A percentile compares a stretch with the other conserved stretches of the same genome.
Conservation (phyloP, 2,113 vertebrate species). For the Psophia crepitans region DNA sequence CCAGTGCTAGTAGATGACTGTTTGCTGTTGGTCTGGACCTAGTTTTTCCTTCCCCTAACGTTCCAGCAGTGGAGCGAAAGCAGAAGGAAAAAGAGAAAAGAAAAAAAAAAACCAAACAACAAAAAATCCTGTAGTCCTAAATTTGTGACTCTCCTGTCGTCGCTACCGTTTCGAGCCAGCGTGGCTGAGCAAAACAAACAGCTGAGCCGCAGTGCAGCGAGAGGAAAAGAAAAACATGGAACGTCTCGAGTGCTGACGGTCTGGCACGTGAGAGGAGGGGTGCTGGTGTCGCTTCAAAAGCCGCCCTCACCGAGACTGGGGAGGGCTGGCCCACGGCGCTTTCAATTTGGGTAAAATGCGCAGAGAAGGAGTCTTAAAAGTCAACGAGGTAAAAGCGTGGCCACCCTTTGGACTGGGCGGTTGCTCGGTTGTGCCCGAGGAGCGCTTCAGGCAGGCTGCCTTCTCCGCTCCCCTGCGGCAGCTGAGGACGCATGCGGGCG, state of each 20-base stretch:
- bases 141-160: background rate
- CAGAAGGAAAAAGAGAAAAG: background rate
- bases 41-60: background rate
- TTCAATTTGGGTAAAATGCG: fast-evolving
- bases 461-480: fast-evolving
- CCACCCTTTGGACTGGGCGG: fast-evolving
- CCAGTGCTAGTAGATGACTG: background rate
- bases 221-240: background rate
- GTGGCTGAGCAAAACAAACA: background rate
- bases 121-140: background rate
- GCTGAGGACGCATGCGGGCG: fast-evolving
- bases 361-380: background rate
- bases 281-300: background rate
- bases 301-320: background rate
- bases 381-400: fast-evolving
- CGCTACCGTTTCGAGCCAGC: background rate
- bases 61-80: background rate
- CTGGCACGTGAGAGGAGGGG: background rate
- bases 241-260: fast-evolving
- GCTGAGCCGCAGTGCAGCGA: background rate
- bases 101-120: background rate
- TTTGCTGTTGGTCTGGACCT: background rate
- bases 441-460: background rate
- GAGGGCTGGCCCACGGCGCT: background rate
- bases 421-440: background rate